A percentile compares a stretch with the other conserved stretches of the same genome.
These are phyloP conservation scores for Hylaeus anthracinus DNA, from an alignment of 1,140 invertebrate species.

Conservation along the genomic window DNA sequence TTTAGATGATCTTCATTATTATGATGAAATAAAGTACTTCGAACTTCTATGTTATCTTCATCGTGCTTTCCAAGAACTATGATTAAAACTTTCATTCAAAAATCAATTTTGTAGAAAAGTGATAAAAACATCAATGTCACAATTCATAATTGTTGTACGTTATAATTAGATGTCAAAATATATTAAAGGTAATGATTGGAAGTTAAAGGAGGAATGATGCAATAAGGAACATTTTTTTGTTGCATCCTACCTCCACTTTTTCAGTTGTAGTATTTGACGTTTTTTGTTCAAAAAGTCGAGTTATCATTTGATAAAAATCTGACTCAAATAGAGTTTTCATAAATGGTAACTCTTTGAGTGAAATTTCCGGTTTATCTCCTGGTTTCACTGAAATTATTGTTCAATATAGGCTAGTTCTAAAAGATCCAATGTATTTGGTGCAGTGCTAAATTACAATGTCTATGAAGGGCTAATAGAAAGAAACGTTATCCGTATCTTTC, in stretches of 20 bases:
- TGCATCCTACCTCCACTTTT: slow-evolving; percentile 69
- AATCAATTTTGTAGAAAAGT: neutral
- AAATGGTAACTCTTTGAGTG: slow-evolving; percentile 67
- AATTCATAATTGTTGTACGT: neutral
- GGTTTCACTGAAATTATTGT: slow-evolving; percentile 76
- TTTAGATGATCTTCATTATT: slow-evolving; percentile 20
- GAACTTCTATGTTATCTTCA: slow-evolving; percentile 1
- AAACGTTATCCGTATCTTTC: no score
- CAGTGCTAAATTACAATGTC: neutral
- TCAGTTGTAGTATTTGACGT: slow-evolving; percentile 49
- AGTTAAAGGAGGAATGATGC: slow-evolving; percentile 45
- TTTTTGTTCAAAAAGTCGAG: slow-evolving; percentile 63
- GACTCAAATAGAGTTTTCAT: slow-evolving; percentile 63
- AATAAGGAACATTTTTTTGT: slow-evolving; percentile 29
- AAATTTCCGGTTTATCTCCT: slow-evolving; percentile 70
- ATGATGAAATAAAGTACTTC: neutral
- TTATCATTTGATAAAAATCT: slow-evolving; percentile 66
- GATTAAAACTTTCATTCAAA: neutral
- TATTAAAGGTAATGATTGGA: neutral
- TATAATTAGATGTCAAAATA: slow-evolving; percentile 8
- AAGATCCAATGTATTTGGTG: slow-evolving; percentile 5
- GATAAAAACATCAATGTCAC: neutral
- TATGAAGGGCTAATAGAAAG: no score
- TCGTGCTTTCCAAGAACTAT: slow-evolving; percentile 8
- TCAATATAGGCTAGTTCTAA: no score